Evolutionary conservation across 1,140 invertebrate species (phyloP).

Genomic region (Branchinecta lindahli): DNA sequence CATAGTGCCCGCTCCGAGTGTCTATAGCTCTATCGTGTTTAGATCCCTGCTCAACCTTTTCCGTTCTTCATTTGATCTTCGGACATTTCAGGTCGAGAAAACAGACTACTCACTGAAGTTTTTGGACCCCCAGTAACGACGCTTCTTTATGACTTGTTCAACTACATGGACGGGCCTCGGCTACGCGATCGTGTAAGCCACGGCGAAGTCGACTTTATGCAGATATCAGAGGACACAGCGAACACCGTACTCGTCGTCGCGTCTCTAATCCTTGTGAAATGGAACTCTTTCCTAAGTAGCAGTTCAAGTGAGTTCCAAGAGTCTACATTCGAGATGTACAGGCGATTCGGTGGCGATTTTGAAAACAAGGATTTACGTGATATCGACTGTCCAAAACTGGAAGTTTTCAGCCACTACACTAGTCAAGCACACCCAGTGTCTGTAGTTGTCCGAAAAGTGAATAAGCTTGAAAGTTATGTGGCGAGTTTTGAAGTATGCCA

Average conservation of each 20-base stretch:
- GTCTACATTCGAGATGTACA: neutral
- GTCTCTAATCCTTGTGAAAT: neutral
- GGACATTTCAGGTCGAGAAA: neutral
- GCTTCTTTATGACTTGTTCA: constrained; percentile 25
- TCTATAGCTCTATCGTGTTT: too few relatives aligned
- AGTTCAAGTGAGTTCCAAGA: neutral
- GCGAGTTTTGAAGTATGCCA: neutral
- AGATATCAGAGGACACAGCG: neutral
- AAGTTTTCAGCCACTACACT: neutral
- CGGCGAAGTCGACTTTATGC: constrained; percentile 22
- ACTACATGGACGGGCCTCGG: constrained; percentile 28
- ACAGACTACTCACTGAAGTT: constrained; percentile 11
- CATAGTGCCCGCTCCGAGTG: too few relatives aligned
- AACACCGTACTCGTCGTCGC: constrained; percentile 11
- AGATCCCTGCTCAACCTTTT: too few relatives aligned
- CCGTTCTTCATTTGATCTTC: too few relatives aligned
- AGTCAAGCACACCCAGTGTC: neutral
- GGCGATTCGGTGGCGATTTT: neutral
- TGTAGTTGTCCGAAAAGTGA: neutral
- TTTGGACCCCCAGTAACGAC: neutral
- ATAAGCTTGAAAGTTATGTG: neutral
- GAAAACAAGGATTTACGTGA: neutral
- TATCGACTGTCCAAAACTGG: neutral
- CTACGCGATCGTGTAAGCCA: constrained; percentile 30
- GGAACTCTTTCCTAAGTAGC: neutral